Base-by-base conservation (phyloP, 2,113 vertebrate species). In the Rhipidura dahli region DNA sequence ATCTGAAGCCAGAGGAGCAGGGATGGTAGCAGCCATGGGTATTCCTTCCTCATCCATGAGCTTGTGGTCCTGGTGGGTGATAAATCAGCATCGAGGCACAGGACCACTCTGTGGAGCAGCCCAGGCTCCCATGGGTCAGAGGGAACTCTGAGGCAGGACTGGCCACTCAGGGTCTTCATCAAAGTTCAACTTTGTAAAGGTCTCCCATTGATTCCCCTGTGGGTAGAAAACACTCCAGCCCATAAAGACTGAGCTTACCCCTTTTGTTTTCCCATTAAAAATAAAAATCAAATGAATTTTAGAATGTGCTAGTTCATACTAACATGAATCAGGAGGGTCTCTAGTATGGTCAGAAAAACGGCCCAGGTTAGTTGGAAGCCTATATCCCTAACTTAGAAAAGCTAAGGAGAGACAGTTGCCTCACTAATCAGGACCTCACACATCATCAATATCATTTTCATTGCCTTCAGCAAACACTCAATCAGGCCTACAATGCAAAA, bases 21-120 rank as follows among this genome's bases (percentile, higher is more conserved):
- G 21, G 50, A 59, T 69, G 42, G 76, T 21, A 40, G 42, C 63
- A 90, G 59, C 66, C 37, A 33, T 4, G 5, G 47, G 20, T 33
- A 56, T 76, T 89, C 42, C 33, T 44, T 89, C 42, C 45, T 87
- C 75, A 42, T 37, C 35, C 2, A 0, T 19, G 47, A 2, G 1
- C 31, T 30, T 72, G 45, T 63, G 57, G 28, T 39, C 30, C n/a
- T 5, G 6, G 39, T 42, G 47, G 56, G 16, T 68, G 61, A 50
- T 60, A n/a, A 89, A 69, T 22, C 2, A 3, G 28, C 2, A 2
- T 14, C 0, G 0, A 72, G 57, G 40, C 7, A 13, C 2, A 4
- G 56, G 44, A 54, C 24, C 28, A 10, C 44, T 27, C 57, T 28
- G 28, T 5, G 4, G 80, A 73, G 35, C 44, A 73, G 59, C 9